Percentiles rank a stretch among this genome's conserved stretches.
Evolutionary conservation across 2,888 invertebrate genomes (phyloP).

Genomic region (Rhagonycha lutea): DNA sequence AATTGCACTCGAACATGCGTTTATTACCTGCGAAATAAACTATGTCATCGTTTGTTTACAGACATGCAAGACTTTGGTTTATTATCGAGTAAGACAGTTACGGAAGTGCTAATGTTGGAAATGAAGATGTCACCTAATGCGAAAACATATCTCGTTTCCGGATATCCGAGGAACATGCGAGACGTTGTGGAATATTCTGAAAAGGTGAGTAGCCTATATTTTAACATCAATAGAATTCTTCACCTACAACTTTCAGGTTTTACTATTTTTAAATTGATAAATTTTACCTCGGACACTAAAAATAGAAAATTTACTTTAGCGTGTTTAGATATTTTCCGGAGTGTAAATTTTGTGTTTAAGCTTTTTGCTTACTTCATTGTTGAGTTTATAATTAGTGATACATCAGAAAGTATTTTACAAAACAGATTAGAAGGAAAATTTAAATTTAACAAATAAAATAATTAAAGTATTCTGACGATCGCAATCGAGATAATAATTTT

Average conservation of each 20-base stretch:
- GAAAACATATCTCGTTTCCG: slow-evolving; percentile 85
- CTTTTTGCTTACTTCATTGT: background rate
- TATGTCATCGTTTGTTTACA: slow-evolving; percentile 47
- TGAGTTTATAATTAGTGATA: background rate
- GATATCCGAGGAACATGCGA: slow-evolving; percentile 88
- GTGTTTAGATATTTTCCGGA: background rate
- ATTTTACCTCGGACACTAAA: background rate
- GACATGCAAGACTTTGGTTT: slow-evolving; percentile 89
- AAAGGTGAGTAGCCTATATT: slow-evolving; percentile 65
- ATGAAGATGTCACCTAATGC: slow-evolving; percentile 91
- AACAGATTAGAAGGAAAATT: background rate
- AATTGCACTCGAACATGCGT: slow-evolving; percentile 25
- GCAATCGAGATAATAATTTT: background rate
- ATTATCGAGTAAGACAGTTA: slow-evolving; percentile 83
- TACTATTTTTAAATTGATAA: background rate
- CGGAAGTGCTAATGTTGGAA: slow-evolving; percentile 88
- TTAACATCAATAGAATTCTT: background rate
- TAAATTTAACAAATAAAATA: background rate
- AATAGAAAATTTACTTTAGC: background rate
- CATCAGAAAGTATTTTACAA: background rate
- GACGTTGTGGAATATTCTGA: slow-evolving; percentile 91
- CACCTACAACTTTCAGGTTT: background rate
- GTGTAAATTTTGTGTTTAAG: background rate
- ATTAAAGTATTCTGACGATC: background rate
- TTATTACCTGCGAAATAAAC: slow-evolving; percentile 8